Base-by-base conservation (phyloP, 2,113 vertebrate species). In the Gambusia affinis region DNA sequence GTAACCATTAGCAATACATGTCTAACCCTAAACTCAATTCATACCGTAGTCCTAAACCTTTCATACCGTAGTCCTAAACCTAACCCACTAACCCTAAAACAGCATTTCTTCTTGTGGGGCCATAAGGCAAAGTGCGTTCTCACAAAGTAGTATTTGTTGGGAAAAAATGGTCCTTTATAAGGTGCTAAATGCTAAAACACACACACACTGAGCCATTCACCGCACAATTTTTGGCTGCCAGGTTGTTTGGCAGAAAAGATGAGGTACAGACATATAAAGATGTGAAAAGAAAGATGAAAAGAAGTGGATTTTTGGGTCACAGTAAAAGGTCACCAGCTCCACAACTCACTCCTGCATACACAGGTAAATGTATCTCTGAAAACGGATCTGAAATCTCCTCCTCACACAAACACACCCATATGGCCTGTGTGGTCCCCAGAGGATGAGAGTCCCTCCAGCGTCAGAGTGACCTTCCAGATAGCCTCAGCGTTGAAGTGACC, bases 381-480 rank as follows among this genome's bases (percentile, higher is more conserved):
- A 81, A 80, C 37, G 15, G 39, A 79, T 39, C 80, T 24, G 17
- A 77, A 85, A 66, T 60, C 47, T 83, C 31, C 68, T 65, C 37
- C 65, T 57, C 74, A 71, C 63, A 81, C 39, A 80, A 77, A 82
- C 73, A 79, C 57, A 84, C 85, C 35, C 86, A 85, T 87, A 86
- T 85, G 82, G 79, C 73, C 74, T n/a, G 17, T 51, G 69, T 70
- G 64, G 51, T 88, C 80, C 78, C 87, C 24, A 75, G 87, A 83
- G 84, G 80, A 78, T 68, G 68, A 75, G 69, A 71, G 76, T 90
- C 91, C 86, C 90, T 80, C 67, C 87, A 83, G 89, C 83, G 44
- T 84, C 81, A 92, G 82, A 91, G 86, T 92, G 88, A 94, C 88
- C 90, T 93, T 92, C 87, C 70, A 88, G 85, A 78, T 84, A 84